Percentiles rank a stretch among this genome's conserved stretches.
Evolutionary conservation across 2,113 vertebrate genomes (phyloP).

Genomic region (Cervus canadensis): DNA sequence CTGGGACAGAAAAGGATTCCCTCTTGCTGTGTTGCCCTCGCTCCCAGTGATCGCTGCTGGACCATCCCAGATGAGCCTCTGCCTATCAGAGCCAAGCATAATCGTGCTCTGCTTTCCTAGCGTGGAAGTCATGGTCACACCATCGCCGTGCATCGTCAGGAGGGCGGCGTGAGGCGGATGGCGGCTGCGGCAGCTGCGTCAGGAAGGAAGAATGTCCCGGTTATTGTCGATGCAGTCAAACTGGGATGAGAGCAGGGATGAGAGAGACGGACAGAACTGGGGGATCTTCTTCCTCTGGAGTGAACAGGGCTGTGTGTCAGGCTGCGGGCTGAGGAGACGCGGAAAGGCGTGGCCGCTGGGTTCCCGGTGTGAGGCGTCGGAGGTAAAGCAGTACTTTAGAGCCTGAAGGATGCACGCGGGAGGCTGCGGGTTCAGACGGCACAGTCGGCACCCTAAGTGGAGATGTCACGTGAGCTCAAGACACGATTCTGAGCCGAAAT

Average conservation of each 20-base stretch:
- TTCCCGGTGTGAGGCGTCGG: neutral
- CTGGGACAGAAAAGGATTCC: neutral
- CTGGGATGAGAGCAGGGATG: neutral
- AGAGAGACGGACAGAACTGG: neutral
- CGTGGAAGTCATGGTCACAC: fast-evolving
- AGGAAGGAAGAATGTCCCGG: fast-evolving
- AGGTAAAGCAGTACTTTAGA: neutral
- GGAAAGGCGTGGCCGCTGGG: neutral
- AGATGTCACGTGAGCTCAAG: no score
- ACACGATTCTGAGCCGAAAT: neutral
- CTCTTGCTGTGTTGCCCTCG: no score
- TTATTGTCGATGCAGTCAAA: no score
- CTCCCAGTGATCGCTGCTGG: neutral
- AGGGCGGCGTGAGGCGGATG: fast-evolving
- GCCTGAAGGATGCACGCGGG: fast-evolving
- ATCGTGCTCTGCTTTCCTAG: fast-evolving
- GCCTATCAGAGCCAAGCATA: neutral
- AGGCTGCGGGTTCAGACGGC: neutral
- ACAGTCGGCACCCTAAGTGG: no score
- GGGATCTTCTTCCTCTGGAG: neutral
- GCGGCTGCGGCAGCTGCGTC: fast-evolving
- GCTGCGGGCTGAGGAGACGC: no score
- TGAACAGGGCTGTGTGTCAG: neutral
- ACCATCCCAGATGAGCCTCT: neutral
- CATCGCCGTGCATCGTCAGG: fast-evolving